Base-by-base conservation (phyloP, 1,140 invertebrate species). In the Atta cephalotes region DNA sequence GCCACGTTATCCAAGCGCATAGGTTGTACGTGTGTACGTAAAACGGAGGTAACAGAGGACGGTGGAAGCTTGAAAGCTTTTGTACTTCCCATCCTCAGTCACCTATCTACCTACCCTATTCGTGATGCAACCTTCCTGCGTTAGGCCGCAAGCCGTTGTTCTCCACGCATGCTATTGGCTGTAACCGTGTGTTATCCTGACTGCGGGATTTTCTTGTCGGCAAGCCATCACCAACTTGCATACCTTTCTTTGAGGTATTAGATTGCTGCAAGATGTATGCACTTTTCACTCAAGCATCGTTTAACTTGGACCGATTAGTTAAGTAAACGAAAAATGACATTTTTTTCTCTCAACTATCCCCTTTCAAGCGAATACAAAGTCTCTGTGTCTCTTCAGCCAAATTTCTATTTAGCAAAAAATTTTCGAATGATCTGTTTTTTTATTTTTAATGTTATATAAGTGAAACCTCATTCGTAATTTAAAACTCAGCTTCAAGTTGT, bases 171-270 rank as follows among this genome's bases (percentile, higher is more conserved):
- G 72, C 87, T 89, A 91, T 92, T 91, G 88, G 88, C 86, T 85
- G 81, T 86, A 86, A 78, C 80, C 82, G 81, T 80, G 85, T 89
- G 85, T 78, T 86, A 86, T 35, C 16, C 53, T 18, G 56, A 45
- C 39, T 56, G 49, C 35, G 74, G 78, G 87, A 85, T 89, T 92
- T 92, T 90, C 88, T 92, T 92, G 70, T 77, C 85, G 45, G 2
- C 56, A 58, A 81, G 68, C 85, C 77, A 81, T 63, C 76, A 65
- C 25, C 31, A 18, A 71, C 62, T 71, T 56, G 71, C 85, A 39
- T 82, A 60, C 16, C 53, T 77, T 82, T 70, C 68, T 88, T 82
- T 70, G 78, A 58, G 71, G 31, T 21, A 58, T 31, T 74, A 71
- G 21, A 53, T 35, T 51, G 56, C 21, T 45, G 28, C 65, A 12